Base-by-base conservation (phyloP, 2,797 vertebrate species). In the Sandelia bainsii region DNA sequence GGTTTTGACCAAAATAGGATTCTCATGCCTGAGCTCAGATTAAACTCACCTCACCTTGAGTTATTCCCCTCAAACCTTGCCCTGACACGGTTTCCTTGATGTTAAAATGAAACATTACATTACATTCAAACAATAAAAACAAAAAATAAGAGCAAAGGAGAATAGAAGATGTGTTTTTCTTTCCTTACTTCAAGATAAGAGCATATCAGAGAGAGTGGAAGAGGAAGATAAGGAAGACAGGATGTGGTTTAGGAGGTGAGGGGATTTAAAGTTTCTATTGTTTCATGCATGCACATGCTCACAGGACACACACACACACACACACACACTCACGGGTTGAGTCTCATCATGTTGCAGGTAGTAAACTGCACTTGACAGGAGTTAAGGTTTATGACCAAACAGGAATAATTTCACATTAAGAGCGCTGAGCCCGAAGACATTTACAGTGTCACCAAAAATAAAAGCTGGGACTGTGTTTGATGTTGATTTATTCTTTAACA, bases 121-220 rank as follows among this genome's bases (percentile, higher is more conserved):
- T n/a, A n/a, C n/a, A n/a, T n/a, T n/a, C n/a, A 12, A 42, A 58
- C 57, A 68, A 62, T 64, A 68, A 68, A 64, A 29, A 53, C 9
- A 42, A 25, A 54, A 59, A 42, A 58, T 20, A n/a, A 63, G 8
- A 22, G 46, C 22, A 1, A 19, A 39, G 51, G 32, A 63, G 34
- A 60, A 23, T 4, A 22, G 19, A 69, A 39, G 9, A 39, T 37
- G 20, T 67, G 59, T 70, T 81, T 81, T 69, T 70, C 49, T 76
- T 72, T 48, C 53, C 45, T 48, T 10, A 22, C 25, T 59, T 69
- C 46, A 44, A 59, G 62, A 85, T 84, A 80, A 63, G 57, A 48
- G 27, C n/a, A n/a, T 37, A 46, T 77, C 48, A 34, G 57, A 54
- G 56, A 0, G 34, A 45, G 45, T 46, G 52, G 42, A 67, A 63